Evolutionary conservation across 35 echinoderm and acorn worm genomes (phyloP), one percentile per base, ranked within the genome.

Genomic region (Strongylocentrotus purpuratus): DNA sequence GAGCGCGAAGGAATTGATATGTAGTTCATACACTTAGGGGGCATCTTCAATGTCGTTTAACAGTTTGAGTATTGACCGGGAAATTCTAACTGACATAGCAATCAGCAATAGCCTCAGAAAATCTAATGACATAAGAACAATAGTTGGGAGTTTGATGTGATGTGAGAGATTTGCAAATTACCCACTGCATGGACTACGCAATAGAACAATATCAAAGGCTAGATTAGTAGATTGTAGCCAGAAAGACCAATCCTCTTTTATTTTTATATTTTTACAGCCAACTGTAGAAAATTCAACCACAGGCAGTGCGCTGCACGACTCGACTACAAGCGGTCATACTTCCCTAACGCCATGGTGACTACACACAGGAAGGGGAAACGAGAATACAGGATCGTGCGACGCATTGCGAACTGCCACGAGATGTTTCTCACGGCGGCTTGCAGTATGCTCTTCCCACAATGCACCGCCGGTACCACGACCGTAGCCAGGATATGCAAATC

Each of bases 381-480:
- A 45, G 2, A 18, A 2, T 89, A 89, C 25, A 31, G 87, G 12
- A 33, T 89, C 14, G 33, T 32, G 15, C 5, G 52, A 35, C 48
- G 45, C 25, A 95, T 88, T 28, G 25, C n/a, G 1, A 88, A 95
- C 86, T 95, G 94, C 86, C 85, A 48, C 86, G 46, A 48, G 22
- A 31, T 48, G 10, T 32, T 87, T 31, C 41, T 48, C 25, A 48
- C 87, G 17, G 85, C 46, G 9, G 33, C 86, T 8, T 95, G 86
- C 31, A 95, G 45, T 13, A 31, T 47, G 28, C 31, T 95, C 94
- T 95, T 48, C 46, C 94, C 94, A n/a, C 61, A 86, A 20, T 95
- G 94, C 85, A 65, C 94, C 10, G 33, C 33, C 12, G 50, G 50
- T 33, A 22, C 4, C n/a, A 12, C 85, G 9, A 78, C 65, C 65